Percentiles rank a stretch among this genome's conserved stretches.
phyloP scores from a whole-genome alignment of 2,113 vertebrate genomes.

The Scatophagus argus region DNA sequence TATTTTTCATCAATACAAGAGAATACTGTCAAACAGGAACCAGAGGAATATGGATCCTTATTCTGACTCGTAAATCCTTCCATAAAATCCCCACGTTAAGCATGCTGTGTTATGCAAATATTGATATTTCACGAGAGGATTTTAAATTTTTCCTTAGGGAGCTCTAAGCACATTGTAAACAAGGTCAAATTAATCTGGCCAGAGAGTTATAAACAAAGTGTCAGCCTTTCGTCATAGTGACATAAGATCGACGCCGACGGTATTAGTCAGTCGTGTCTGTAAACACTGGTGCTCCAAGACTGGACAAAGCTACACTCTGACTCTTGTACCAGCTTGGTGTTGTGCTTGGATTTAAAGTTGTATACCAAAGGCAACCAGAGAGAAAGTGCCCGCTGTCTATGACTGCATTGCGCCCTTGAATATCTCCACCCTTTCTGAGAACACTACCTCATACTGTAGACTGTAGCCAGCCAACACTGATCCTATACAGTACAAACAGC shows the following conservation, averaged over 20 bases:
- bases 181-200: slow-evolving; percentile 47
- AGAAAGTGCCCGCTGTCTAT: slow-evolving; percentile 72
- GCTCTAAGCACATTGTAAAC: slow-evolving; percentile 60
- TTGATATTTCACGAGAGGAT: slow-evolving; percentile 49
- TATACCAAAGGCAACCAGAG: slow-evolving; percentile 52
- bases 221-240: slow-evolving; percentile 57
- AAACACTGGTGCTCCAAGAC: slow-evolving; percentile 48
- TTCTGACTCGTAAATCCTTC: slow-evolving; percentile 22
- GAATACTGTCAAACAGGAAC: slow-evolving; percentile 15
- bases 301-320: slow-evolving; percentile 62
- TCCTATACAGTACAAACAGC: slow-evolving; percentile 24
- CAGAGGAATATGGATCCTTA: not conserved
- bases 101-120: slow-evolving; percentile 56
- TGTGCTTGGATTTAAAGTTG: slow-evolving; percentile 75
- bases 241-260: slow-evolving; percentile 53
- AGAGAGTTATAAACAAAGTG: slow-evolving; percentile 38
- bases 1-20: slow-evolving; percentile 1
- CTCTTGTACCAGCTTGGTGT: slow-evolving; percentile 61
- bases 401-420: slow-evolving; percentile 55
- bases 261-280: slow-evolving; percentile 62
- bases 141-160: slow-evolving; percentile 39
- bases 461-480: slow-evolving; percentile 51
- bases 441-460: slow-evolving; percentile 68
- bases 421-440: slow-evolving; percentile 60
- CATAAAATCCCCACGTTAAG: slow-evolving; percentile 32